Base-by-base conservation (phyloP, 1,140 invertebrate species). In the Bursaphelenchus mucronatus region DNA sequence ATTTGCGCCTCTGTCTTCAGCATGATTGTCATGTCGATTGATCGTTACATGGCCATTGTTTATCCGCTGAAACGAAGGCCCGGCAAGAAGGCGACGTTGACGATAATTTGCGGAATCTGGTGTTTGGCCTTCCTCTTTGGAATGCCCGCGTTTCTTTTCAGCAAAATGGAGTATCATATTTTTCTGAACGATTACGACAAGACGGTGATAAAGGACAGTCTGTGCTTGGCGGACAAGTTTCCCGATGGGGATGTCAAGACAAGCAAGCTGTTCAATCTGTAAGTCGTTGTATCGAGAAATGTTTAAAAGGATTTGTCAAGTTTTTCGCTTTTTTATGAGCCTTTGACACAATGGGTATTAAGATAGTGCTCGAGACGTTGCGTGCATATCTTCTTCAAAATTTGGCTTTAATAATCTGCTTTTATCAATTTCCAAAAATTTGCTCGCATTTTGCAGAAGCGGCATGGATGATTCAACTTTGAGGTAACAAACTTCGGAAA, bases 81-180 rank as follows among this genome's bases (percentile, higher is more conserved):
- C 85, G 89, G 90, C 0, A 87, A 88, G 66, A 86, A 86, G 3
- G 87, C 87, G 51, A 90, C 91, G 0, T 82, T 90, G 46, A 83
- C 89, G 13, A 88, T 88, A 61, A 88, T 94, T 51, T 82, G 86
- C 13, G 82, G 87, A 41, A 92, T 94, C 55, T 95, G 92, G 92
- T 70, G 87, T 13, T 84, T 88, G 9, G 90, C 90, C 44, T 87
- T 87, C 75, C 79, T 88, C 0, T 82, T 93, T 8, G 89, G 90
- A 0, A 82, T 88, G 11, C 92, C 92, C 0, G 90, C 89, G 76
- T 83, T 93, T 3, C 82, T 93, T 8, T 92, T 89, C 81, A 91
- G 90, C 1, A 87, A 87, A 15, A 90, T 88, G 5, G 86, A 88
- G 74, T 87, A 86, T 44, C 86, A 88, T 78, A 88, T 85, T 54